Conservation (phyloP, 2,888 invertebrate genomes). For the Agelastica alni region DNA sequence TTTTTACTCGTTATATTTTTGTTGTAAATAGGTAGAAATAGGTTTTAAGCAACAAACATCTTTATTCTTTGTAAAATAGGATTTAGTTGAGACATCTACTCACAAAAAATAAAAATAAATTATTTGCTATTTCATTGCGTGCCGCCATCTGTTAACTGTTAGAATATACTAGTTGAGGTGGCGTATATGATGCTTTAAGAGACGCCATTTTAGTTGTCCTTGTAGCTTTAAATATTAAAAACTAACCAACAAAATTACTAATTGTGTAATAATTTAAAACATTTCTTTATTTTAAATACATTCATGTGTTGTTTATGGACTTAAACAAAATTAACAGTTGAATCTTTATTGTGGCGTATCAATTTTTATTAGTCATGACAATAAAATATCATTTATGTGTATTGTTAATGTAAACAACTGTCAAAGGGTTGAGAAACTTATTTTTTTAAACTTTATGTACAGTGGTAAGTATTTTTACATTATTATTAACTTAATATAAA, state of each 20-base stretch:
- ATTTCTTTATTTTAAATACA: conserved; percentile 8
- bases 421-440: too few species aligned
- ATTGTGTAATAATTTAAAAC: conserved; percentile 2
- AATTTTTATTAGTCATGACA: too few species aligned
- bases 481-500: too few species aligned
- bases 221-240: conserved; percentile 12
- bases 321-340: background rate
- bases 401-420: background rate
- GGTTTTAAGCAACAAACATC: too few species aligned
- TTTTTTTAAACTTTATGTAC: too few species aligned
- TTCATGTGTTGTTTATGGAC: background rate
- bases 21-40: too few species aligned
- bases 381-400: background rate
- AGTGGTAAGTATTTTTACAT: too few species aligned
- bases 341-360: background rate
- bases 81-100: too few species aligned
- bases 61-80: too few species aligned
- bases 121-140: too few species aligned
- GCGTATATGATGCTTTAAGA: conserved; percentile 16
- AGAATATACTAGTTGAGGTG: background rate
- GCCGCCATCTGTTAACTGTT: conserved; percentile 4
- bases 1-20: too few species aligned
- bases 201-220: conserved; percentile 27
- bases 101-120: too few species aligned
- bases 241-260: conserved; percentile 18